phyloP scores from a whole-genome alignment of 2,888 invertebrate species.

The Stenchaetothrips biformis region DNA sequence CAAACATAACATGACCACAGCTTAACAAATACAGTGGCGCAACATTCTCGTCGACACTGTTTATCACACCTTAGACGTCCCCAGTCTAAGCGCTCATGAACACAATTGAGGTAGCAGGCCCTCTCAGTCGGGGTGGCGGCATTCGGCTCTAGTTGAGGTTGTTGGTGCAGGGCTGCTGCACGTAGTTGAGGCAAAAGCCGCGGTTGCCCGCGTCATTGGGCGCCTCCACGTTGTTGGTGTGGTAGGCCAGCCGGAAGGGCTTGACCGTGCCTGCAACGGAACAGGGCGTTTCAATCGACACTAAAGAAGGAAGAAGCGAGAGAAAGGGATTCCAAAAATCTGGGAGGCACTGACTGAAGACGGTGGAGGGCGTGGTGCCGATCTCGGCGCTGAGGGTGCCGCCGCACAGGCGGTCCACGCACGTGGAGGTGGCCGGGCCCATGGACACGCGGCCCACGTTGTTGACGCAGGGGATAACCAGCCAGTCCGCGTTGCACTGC shows the following conservation, averaged over 20 bases:
- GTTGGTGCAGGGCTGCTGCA: slow-evolving; percentile 80
- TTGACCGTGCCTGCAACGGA: slow-evolving; percentile 65
- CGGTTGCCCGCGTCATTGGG: slow-evolving; percentile 70
- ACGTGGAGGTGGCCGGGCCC: slow-evolving; percentile 55
- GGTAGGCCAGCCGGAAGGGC: slow-evolving; percentile 73
- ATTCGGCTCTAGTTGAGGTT: slow-evolving; percentile 35
- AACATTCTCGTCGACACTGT: too few relatives aligned
- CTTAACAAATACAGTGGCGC: too few relatives aligned
- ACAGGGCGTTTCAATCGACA: slow-evolving; percentile 3
- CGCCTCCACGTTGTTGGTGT: slow-evolving; percentile 71
- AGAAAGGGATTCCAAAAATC: not conserved
- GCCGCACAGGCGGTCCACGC: slow-evolving; percentile 77
- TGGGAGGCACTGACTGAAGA: slow-evolving; percentile 59
- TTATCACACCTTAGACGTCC: too few relatives aligned
- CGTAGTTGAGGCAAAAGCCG: slow-evolving; percentile 77
- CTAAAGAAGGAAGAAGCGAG: slow-evolving; percentile 10
- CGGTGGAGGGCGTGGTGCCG: slow-evolving; percentile 60
- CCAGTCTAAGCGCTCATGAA: too few relatives aligned
- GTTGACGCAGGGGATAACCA: slow-evolving; percentile 71
- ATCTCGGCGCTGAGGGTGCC: slow-evolving; percentile 73
- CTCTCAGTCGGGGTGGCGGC: too few relatives aligned
- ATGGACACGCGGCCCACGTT: slow-evolving; percentile 56
- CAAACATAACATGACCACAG: too few relatives aligned
- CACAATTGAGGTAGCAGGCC: too few relatives aligned
- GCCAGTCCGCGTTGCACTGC: slow-evolving; percentile 73